Percentiles rank a stretch among this genome's conserved stretches.
phyloP scores from a whole-genome alignment of 2,888 invertebrate genomes.

The Eupithecia abbreviata region DNA sequence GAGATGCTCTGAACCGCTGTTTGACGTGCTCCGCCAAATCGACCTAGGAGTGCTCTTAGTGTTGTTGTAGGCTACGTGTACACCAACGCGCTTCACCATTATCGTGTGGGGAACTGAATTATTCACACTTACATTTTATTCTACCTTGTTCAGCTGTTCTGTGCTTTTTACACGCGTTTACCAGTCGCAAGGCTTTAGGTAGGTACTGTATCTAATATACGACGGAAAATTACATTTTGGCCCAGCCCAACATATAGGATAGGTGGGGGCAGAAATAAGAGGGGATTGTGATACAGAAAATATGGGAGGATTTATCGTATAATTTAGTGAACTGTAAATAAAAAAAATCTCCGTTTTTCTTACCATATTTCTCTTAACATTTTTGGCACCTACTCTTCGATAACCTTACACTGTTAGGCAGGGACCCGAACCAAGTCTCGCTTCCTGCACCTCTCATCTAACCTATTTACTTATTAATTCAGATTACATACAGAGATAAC shows the following conservation, averaged over 20 bases:
- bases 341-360: neutral
- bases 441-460: neutral
- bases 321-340: no score
- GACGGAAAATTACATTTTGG: neutral
- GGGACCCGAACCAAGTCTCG: neutral
- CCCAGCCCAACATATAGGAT: neutral
- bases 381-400: neutral
- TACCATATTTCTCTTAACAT: neutral
- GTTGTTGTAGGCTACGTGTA: constrained; percentile 39
- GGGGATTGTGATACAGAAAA: neutral
- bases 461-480: neutral
- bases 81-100: neutral
- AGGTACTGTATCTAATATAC: neutral
- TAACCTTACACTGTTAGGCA: neutral
- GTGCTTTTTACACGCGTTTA: neutral
- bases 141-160: neutral
- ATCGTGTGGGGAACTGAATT: neutral
- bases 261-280: neutral
- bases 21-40: constrained; percentile 66
- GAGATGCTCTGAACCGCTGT: constrained; percentile 62
- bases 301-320: neutral
- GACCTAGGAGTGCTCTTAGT: constrained; percentile 61
- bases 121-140: neutral
- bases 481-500: neutral
- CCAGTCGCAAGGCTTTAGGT: neutral